Conservation (phyloP, 2,797 vertebrate species). For the Arremon brunneinucha region DNA sequence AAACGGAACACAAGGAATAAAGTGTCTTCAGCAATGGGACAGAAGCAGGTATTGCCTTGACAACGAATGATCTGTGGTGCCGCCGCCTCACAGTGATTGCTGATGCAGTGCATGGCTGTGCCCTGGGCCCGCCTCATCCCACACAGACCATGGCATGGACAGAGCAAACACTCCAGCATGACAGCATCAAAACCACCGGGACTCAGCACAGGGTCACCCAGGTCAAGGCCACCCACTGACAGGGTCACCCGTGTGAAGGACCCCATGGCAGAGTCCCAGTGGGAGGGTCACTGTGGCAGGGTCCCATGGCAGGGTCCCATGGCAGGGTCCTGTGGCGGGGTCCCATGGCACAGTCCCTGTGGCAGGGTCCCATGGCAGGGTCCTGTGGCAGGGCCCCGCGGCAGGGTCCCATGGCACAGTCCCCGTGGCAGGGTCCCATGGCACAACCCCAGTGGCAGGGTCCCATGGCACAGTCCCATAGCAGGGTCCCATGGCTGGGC, state of each 20-base stretch:
- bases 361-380: too few species aligned
- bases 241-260: not conserved
- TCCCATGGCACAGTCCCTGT: not conserved
- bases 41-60: constrained; percentile 5
- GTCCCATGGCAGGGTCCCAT: too few species aligned
- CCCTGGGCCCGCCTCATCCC: constrained; percentile 40
- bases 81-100: constrained; percentile 82
- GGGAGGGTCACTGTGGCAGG: too few species aligned
- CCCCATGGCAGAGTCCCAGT: accelerated
- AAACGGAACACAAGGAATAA: constrained; percentile 66
- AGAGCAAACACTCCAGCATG: not conserved
- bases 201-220: not conserved
- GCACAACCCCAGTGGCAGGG: too few species aligned
- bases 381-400: too few species aligned
- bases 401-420: too few species aligned
- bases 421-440: too few species aligned
- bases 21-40: constrained; percentile 65
- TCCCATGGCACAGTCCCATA: not conserved
- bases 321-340: not conserved
- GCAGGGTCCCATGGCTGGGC: too few species aligned
- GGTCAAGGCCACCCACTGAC: accelerated
- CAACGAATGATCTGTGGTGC: constrained; percentile 27
- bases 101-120: constrained; percentile 71
- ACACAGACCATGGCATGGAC: not conserved
- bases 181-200: not conserved